Evolutionary conservation across 1,140 invertebrate genomes (phyloP), one percentile per base, ranked within the genome.

Genomic region (Drosophila erecta): DNA sequence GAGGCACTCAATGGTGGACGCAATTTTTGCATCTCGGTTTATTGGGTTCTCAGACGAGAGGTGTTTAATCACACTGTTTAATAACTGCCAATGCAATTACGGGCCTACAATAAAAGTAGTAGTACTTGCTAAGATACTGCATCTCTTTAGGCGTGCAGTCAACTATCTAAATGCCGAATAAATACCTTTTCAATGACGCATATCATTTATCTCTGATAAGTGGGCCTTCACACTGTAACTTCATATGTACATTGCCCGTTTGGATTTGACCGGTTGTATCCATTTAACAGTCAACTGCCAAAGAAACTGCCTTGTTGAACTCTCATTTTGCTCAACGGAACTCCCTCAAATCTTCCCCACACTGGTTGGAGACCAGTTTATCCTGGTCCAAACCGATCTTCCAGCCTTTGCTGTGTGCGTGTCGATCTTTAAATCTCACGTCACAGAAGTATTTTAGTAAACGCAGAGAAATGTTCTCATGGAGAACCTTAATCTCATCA

Each of bases 351-450:
- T 10, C 27, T 30, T 2, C 27, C 27, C 2, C 27, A 30, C 8
- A 30, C n/a, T n/a, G n/a, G n/a, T n/a, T n/a, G n/a, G n/a, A n/a
- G 73, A 83, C 83, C 67, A 76, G 79, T 87, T 76, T 76, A 76
- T 87, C 79, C 79, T 76, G 61, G 75, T 79, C 71, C 47, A 41
- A 67, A 76, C 83, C 49, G 77, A 85, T 71, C 81, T 85, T 75
- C 59, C 81, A 64, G 59, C 44, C 30, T 54, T 38, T 53, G 22
- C 43, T 59, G 56, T 41, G 40, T 49, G 40, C 43, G 35, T 41
- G 8, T 15, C n/a, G 41, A 54, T 73, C 41, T 56, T 56, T 33
- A 50, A 57, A 58, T 58, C 40, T 43, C 46, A 38, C 12, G 14
- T 38, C 37, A 38, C 37, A 14, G 4, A 38, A 30, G 30, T 30